phyloP scores from a whole-genome alignment of 2,113 vertebrate genomes.

The Heptranchias perlo region DNA sequence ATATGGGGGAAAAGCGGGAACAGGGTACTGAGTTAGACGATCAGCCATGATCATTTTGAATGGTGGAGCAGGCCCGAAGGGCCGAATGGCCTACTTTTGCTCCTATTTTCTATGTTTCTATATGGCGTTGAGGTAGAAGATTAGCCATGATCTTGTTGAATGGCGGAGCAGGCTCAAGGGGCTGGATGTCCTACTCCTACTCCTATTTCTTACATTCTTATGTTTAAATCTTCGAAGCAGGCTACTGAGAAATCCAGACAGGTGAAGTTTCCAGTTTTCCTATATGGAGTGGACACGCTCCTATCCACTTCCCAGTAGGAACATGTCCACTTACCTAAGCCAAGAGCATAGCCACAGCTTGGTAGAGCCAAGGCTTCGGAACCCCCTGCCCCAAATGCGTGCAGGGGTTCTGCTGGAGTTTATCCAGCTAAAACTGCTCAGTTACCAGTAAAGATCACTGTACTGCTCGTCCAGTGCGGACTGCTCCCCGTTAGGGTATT shows the following conservation, averaged over 20 bases:
- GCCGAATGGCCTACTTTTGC: no score
- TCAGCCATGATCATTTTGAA: no score
- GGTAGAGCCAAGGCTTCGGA: neutral
- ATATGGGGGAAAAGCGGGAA: no score
- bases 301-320: neutral
- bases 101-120: no score
- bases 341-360: neutral
- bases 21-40: no score
- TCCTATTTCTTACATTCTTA: no score
- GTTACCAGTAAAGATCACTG: neutral
- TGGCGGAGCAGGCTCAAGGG: no score
- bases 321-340: neutral
- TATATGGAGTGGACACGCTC: neutral
- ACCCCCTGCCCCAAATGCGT: neutral
- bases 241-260: neutral
- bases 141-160: no score
- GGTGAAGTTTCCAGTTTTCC: neutral
- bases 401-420: neutral
- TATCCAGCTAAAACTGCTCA: neutral
- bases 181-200: no score
- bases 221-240: neutral
- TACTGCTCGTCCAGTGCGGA: neutral
- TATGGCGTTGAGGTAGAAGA: no score
- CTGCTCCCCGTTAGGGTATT: neutral
- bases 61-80: no score